Conservation (phyloP, 2,113 vertebrate genomes). For the Zosterops pallidus region DNA sequence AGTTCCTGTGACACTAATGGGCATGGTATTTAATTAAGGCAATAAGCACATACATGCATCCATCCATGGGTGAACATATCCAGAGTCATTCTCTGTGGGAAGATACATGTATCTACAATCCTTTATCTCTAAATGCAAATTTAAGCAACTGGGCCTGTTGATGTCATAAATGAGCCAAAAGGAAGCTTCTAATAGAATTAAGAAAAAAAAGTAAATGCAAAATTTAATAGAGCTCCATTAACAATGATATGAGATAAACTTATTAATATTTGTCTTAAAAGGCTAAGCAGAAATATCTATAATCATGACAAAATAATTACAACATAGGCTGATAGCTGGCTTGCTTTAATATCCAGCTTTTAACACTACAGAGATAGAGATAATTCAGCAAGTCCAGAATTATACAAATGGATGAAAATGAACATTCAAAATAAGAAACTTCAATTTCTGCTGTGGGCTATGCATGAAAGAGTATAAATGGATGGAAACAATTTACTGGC, state of each 20-base stretch:
- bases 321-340: neutral
- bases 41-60: neutral
- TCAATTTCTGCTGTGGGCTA: neutral
- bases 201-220: neutral
- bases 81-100: neutral
- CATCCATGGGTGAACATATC: neutral
- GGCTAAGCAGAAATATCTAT: neutral
- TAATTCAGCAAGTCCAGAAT: neutral
- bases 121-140: neutral
- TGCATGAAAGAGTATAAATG: neutral
- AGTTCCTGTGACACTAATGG: neutral
- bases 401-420: neutral
- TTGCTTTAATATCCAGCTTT: neutral
- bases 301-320: neutral
- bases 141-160: neutral
- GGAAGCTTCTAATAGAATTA: neutral
- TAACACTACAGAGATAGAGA: neutral
- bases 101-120: neutral
- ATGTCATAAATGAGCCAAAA: neutral
- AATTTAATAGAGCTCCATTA: neutral
- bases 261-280: neutral
- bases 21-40: neutral
- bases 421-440: neutral
- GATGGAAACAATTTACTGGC: neutral
- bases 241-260: neutral